Evolutionary conservation across 2,888 invertebrate species (phyloP).

Genomic region (Drosophila ustulata): DNA sequence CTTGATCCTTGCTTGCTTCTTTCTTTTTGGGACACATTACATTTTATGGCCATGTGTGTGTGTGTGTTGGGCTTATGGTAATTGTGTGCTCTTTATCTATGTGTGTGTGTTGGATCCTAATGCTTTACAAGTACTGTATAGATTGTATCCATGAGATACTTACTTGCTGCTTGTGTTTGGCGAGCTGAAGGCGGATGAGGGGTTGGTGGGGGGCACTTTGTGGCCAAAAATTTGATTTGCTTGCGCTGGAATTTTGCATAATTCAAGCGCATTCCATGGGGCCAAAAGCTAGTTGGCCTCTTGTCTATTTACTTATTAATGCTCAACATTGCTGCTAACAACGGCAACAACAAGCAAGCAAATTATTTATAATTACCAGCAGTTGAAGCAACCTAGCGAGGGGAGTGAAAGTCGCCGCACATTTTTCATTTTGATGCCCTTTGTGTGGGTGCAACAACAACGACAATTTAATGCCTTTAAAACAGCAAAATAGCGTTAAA

Average conservation of each 20-base stretch:
- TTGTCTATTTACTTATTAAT: conserved; percentile 73
- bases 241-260: conserved; percentile 57
- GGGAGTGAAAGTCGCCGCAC: conserved; percentile 55
- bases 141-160: conserved; percentile 26
- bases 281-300: conserved; percentile 49
- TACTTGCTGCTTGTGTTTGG: conserved; percentile 31
- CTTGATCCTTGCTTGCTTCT: conserved; percentile 68
- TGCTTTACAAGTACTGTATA: conserved; percentile 60
- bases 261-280: conserved; percentile 49
- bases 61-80: conserved; percentile 62
- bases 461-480: conserved; percentile 78
- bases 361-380: conserved; percentile 76
- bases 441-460: conserved; percentile 37
- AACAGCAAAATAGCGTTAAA: conserved; percentile 78
- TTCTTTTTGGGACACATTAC: conserved; percentile 56
- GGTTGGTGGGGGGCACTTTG: conserved; percentile 13
- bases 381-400: neutral
- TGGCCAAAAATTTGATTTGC: conserved; percentile 68
- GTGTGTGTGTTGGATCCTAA: conserved; percentile 50
- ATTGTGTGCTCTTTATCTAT: conserved; percentile 48
- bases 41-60: conserved; percentile 41
- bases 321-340: conserved; percentile 35
- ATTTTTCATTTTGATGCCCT: conserved; percentile 74
- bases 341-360: conserved; percentile 33
- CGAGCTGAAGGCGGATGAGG: neutral